Evolutionary conservation across 1,140 invertebrate genomes (phyloP), one percentile per base, ranked within the genome.

Genomic region (Calosoma granatense): DNA sequence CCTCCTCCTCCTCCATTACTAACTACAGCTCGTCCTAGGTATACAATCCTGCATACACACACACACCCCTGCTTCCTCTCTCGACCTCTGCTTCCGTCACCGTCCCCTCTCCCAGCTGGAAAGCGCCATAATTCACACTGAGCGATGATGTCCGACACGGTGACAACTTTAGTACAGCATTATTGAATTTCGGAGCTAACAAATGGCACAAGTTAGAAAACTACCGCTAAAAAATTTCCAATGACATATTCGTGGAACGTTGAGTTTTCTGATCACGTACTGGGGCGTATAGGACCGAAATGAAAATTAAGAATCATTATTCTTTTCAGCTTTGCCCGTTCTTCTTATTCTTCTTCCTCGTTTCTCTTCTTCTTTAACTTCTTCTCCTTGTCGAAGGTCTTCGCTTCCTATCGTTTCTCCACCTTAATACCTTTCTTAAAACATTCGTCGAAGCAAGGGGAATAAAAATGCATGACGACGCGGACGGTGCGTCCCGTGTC

Each of bases 241-340:
- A 64, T 64, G 67, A 68, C 67, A 69, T 65, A 66, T 65, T 62
- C 58, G 26, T 36, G 26, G 26, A 9, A 36, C 6, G 47, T 63
- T 68, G 56, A 63, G 59, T 56, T 70, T 70, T 70, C 68, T 63
- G 60, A 66, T 69, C 69, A 71, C 69, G 69, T 66, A 54, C 60
- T n/a, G 26, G 26, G 26, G 58, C 64, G 65, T 68, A 70, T 69
- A 70, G 65, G 66, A 71, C 68, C 68, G 69, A 69, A 70, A 70
- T 70, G 68, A 69, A 71, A 71, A 71, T 71, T 71, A 71, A 71
- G 67, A 70, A 71, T 70, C 68, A 71, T 70, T 70, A 71, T 71
- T 71, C 69, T 71, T 69, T 68, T 64, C 68, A 71, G 69, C 69
- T 69, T 67, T 66, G 65, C 66, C 69, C 63, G 61, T n/a, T n/a